phyloP scores from a whole-genome alignment of 1,140 invertebrate species.

The Rhizoglyphus robini region DNA sequence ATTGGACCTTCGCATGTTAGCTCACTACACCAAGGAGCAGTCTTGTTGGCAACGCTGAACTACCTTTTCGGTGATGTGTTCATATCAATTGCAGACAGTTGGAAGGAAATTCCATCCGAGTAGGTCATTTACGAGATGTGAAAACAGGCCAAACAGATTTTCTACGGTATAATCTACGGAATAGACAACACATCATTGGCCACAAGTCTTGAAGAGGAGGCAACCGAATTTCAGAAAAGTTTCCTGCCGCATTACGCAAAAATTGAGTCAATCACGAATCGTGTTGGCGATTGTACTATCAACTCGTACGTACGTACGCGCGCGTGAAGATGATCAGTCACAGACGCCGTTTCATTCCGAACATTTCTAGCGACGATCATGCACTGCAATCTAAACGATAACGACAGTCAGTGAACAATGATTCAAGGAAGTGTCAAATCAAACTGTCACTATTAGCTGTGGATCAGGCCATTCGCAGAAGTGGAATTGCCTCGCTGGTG shows the following conservation, averaged over 20 bases:
- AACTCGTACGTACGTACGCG: no score
- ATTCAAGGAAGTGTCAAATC: slow-evolving; percentile 85
- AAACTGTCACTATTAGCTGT: slow-evolving; percentile 77
- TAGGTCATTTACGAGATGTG: slow-evolving; percentile 56
- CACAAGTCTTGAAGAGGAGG: slow-evolving; percentile 64
- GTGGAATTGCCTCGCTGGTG: slow-evolving; percentile 43
- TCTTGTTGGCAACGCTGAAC: slow-evolving; percentile 53
- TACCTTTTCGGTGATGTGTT: slow-evolving; percentile 57
- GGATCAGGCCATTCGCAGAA: slow-evolving; percentile 40
- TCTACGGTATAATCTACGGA: slow-evolving; percentile 96
- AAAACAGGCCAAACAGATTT: slow-evolving; percentile 75
- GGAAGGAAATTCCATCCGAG: slow-evolving; percentile 51
- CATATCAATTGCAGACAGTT: slow-evolving; percentile 64
- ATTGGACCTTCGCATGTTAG: slow-evolving; percentile 78
- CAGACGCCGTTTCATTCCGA: slow-evolving; percentile 59
- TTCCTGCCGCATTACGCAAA: slow-evolving; percentile 43
- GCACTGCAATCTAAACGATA: slow-evolving; percentile 63
- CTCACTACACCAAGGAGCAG: slow-evolving; percentile 73
- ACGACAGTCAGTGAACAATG: slow-evolving; percentile 83
- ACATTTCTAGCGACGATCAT: slow-evolving; percentile 50
- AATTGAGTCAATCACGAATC: slow-evolving; percentile 48
- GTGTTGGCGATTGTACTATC: slow-evolving; percentile 49
- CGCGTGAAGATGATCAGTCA: slow-evolving; percentile 68
- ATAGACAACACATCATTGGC: slow-evolving; percentile 75
- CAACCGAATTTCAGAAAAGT: slow-evolving; percentile 56